A percentile compares a stretch with the other conserved stretches of the same genome.
These are phyloP conservation scores for Oreochromis niloticus DNA, from an alignment of 2,113 vertebrate species.

Conservation along the genomic window DNA sequence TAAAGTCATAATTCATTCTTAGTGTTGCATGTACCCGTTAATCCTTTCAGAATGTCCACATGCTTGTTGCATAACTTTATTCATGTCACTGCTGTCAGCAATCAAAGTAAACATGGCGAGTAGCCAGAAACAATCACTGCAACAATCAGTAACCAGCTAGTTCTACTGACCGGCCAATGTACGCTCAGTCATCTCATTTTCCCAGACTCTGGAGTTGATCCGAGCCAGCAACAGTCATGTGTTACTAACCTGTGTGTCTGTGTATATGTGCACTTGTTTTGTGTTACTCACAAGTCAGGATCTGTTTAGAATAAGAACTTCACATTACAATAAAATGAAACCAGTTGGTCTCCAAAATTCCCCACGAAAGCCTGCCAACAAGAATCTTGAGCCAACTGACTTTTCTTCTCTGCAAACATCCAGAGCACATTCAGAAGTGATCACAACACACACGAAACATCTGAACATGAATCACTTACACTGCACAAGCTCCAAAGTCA, in stretches of 20 bases:
- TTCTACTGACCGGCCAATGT: neutral
- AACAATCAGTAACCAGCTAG: neutral
- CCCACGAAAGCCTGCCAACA: slow-evolving; percentile 21
- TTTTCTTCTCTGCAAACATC: neutral
- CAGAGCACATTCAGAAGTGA: neutral
- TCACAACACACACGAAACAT: neutral
- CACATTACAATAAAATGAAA: neutral
- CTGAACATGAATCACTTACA: neutral
- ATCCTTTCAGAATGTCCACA: neutral
- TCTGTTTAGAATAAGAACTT: neutral
- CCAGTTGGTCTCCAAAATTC: slow-evolving; percentile 23
- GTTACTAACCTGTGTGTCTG: neutral
- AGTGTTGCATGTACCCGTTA: neutral
- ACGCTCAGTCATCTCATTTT: neutral
- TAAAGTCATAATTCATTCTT: neutral
- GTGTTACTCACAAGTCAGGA: neutral
- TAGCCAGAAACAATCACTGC: neutral
- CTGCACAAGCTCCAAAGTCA: neutral
- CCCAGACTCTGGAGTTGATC: neutral
- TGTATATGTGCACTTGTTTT: neutral
- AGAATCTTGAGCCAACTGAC: neutral
- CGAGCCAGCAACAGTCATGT: neutral
- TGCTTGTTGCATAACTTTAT: neutral
- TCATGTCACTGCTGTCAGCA: neutral
- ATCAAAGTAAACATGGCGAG: neutral